These are phyloP conservation scores for Chironomus riparius DNA, from an alignment of 2,888 invertebrate genomes.

Conservation along the genomic window DNA sequence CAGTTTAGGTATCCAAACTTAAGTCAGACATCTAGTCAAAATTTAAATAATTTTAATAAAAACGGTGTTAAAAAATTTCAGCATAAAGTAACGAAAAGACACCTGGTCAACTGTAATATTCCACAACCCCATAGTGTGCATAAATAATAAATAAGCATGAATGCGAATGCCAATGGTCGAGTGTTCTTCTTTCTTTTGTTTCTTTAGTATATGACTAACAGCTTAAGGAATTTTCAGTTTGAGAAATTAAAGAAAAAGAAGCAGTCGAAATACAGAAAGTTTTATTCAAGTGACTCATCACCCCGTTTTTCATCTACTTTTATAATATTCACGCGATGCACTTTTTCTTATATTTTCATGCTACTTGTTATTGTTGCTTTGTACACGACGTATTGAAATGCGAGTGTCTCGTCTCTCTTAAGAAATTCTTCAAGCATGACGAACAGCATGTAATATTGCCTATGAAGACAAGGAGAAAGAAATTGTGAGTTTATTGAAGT, in stretches of 20 bases:
- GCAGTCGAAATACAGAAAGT: background rate
- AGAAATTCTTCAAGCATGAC: conserved; percentile 21
- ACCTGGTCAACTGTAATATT: background rate
- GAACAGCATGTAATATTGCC: background rate
- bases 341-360: background rate
- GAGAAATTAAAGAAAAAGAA: background rate
- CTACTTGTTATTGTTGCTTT: background rate
- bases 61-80: background rate
- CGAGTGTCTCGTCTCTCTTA: background rate
- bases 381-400: background rate
- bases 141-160: background rate
- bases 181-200: background rate
- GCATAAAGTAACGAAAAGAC: background rate
- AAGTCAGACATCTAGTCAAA: no score
- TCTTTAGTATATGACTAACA: conserved; percentile 7
- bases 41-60: no score
- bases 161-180: background rate
- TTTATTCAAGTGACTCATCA: conserved; percentile 20
- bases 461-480: background rate
- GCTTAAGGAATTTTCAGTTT: background rate
- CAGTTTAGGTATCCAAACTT: no score
- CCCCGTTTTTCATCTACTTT: background rate
- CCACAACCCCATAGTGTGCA: background rate
- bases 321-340: background rate
- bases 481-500: background rate